Conservation (phyloP, 2,888 invertebrate genomes). For the Drosophila limbata region DNA sequence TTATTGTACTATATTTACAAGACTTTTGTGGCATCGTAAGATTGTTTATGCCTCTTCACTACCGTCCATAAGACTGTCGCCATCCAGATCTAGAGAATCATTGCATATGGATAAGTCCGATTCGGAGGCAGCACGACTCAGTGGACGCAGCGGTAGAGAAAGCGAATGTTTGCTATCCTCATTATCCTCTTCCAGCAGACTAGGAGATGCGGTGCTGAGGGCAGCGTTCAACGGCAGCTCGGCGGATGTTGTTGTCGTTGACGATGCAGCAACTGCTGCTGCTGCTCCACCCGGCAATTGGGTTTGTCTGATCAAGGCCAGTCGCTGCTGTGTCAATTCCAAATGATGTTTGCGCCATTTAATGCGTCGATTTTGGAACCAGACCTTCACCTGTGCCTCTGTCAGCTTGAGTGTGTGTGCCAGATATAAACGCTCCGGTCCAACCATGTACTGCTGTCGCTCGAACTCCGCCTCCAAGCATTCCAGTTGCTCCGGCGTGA, state of each 20-base stretch:
- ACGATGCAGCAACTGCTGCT: slow-evolving; percentile 15
- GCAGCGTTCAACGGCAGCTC: slow-evolving; percentile 48
- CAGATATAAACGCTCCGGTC: slow-evolving; percentile 96
- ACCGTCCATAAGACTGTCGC: slow-evolving; percentile 83
- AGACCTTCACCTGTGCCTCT: slow-evolving; percentile 91
- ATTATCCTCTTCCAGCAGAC: slow-evolving; percentile 73
- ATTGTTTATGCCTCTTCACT: slow-evolving; percentile 80
- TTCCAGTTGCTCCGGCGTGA: slow-evolving; percentile 98
- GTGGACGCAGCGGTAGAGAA: slow-evolving; percentile 62
- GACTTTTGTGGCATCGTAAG: slow-evolving; percentile 9
- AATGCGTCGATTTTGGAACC: slow-evolving; percentile 97
- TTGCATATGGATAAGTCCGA: slow-evolving; percentile 85
- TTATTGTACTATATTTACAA: slow-evolving; percentile 73
- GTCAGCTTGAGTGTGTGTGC: slow-evolving; percentile 87
- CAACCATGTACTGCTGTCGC: slow-evolving; percentile 99
- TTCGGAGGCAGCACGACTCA: slow-evolving; percentile 78
- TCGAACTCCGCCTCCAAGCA: slow-evolving; percentile 97
- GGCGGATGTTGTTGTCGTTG: slow-evolving; percentile 27
- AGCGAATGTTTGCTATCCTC: slow-evolving; percentile 80
- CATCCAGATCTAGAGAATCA: slow-evolving; percentile 83
- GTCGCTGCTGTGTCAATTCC: slow-evolving; percentile 94
- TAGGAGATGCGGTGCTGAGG: slow-evolving; percentile 64
- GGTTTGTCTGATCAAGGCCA: slow-evolving; percentile 87
- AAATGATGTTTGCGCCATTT: slow-evolving; percentile 97
- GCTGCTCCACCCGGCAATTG: slow-evolving; percentile 73